Evolutionary conservation across 2,113 vertebrate species (phyloP).

Genomic region (Crotalus horridus): DNA sequence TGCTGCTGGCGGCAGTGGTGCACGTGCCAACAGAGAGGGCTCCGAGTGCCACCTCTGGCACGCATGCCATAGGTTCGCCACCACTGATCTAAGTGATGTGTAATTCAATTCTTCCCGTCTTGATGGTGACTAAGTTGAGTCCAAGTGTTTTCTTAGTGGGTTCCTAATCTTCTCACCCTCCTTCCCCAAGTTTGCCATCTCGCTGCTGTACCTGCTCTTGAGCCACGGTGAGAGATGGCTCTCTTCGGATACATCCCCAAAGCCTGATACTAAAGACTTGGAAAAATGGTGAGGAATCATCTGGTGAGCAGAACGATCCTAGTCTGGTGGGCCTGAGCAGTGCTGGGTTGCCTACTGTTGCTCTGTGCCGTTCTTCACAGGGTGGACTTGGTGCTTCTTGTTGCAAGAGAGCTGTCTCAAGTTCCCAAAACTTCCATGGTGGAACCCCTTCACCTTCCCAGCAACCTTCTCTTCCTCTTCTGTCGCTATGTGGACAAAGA

Average conservation of each 20-base stretch:
- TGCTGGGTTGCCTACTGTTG: fast-evolving
- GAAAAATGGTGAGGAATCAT: constrained; percentile 77
- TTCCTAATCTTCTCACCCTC: not conserved
- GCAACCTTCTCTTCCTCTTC: constrained; percentile 89
- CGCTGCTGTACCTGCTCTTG: constrained; percentile 87
- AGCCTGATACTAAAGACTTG: constrained; percentile 77
- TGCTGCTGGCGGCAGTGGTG: too few species aligned
- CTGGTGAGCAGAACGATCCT: not conserved
- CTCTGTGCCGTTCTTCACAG: constrained; percentile 58
- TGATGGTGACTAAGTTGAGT: not conserved
- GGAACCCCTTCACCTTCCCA: constrained; percentile 86
- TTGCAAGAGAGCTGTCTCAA: constrained; percentile 84
- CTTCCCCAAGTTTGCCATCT: constrained; percentile 85
- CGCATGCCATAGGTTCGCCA: too few species aligned
- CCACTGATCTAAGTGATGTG: not conserved
- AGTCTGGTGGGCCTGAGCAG: not conserved
- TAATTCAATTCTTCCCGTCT: not conserved
- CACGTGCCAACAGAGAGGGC: too few species aligned
- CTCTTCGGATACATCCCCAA: constrained; percentile 75
- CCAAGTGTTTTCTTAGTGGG: not conserved
- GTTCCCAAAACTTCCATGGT: constrained; percentile 75
- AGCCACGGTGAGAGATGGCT: constrained; percentile 87
- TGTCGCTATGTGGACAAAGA: constrained; percentile 93
- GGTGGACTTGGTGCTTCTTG: constrained; percentile 85
- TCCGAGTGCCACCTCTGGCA: too few species aligned